Evolutionary conservation across 2,797 vertebrate species (phyloP), one percentile per base, ranked within the genome.

Genomic region (Aeoliscus strigatus): DNA sequence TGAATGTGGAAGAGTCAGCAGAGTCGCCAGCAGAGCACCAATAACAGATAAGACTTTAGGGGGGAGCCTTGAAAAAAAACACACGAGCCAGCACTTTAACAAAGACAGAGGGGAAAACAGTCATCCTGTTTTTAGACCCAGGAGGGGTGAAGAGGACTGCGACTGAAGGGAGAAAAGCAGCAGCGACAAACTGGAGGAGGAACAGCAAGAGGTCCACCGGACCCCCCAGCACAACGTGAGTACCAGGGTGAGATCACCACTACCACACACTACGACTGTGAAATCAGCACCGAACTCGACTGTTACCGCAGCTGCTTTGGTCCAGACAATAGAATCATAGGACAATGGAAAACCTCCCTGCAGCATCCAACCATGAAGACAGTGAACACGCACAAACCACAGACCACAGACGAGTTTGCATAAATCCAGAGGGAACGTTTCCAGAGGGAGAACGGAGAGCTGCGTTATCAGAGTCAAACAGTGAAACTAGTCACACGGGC

Each of bases 151-250:
- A 12, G 11, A 39, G 21, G 10, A 9, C 9, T 42, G 15, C 3
- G 17, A n/a, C 4, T 41, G 2, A 62, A 27, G 2, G 11, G 43
- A 35, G 23, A 14, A 26, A 37, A 46, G 35, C 31, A 59, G 15
- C 33, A 17, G 33, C 32, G 42, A 30, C 54, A 69, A 70, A 6
- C 77, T 75, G 70, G 79, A 77, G 67, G 64, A 68, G 26, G 35
- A 70, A 57, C 70, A 62, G 62, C 67, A 56, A 57, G 57, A 76
- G 51, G 56, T 70, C 56, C 56, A 68, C 36, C 50, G 39, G 64
- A 60, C 57, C 60, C 58, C 53, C 25, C 70, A 60, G 14, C 67
- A 73, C 52, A 61, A 59, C 14, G 87, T 90, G 65, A 89, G 87
- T 86, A 69, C 6, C 24, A 25, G 3, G n/a, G n/a, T n/a, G n/a